phyloP scores from a whole-genome alignment of 2,888 invertebrate species.

The Spicauda simplicius region DNA sequence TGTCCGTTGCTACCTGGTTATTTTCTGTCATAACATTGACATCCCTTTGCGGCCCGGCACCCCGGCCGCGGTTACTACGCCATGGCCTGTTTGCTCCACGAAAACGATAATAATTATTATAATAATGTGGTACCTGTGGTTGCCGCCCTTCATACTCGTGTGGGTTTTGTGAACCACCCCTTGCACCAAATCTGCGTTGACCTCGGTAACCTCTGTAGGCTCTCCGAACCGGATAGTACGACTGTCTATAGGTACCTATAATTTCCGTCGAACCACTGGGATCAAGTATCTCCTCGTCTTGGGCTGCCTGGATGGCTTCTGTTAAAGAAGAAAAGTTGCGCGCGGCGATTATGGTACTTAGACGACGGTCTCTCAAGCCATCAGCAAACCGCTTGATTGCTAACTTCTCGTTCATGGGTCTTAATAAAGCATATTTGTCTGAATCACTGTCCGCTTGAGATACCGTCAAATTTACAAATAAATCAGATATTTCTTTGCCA shows the following conservation, averaged over 20 bases:
- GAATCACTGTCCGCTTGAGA: too few species aligned
- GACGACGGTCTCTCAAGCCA: slow-evolving; percentile 30
- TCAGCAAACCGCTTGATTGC: slow-evolving; percentile 39
- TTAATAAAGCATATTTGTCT: slow-evolving; percentile 5
- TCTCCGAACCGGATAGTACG: slow-evolving; percentile 9
- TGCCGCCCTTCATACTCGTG: slow-evolving; percentile 2
- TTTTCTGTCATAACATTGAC: slow-evolving; percentile 6
- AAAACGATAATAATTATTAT: slow-evolving; percentile 11
- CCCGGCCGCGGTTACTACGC: slow-evolving; percentile 7
- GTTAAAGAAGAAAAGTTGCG: slow-evolving; percentile 30
- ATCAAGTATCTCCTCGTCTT: slow-evolving; percentile 32
- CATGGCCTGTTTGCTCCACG: slow-evolving; percentile 2
- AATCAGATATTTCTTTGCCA: slow-evolving; percentile 13
- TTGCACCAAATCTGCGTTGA: slow-evolving; percentile 6
- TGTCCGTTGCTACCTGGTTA: too few species aligned
- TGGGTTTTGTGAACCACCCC: slow-evolving; percentile 6
- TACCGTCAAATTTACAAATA: slow-evolving; percentile 13
- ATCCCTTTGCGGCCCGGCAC: slow-evolving; percentile 6
- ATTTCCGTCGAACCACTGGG: slow-evolving; percentile 7
- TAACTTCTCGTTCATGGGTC: slow-evolving; percentile 37
- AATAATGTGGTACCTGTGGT: slow-evolving; percentile 5
- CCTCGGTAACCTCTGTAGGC: slow-evolving; percentile 4
- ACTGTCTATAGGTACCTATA: slow-evolving; percentile 7
- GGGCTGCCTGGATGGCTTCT: too few species aligned
- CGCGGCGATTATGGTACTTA: slow-evolving; percentile 37